phyloP scores from a whole-genome alignment of 2,113 vertebrate species.

The Solea senegalensis region DNA sequence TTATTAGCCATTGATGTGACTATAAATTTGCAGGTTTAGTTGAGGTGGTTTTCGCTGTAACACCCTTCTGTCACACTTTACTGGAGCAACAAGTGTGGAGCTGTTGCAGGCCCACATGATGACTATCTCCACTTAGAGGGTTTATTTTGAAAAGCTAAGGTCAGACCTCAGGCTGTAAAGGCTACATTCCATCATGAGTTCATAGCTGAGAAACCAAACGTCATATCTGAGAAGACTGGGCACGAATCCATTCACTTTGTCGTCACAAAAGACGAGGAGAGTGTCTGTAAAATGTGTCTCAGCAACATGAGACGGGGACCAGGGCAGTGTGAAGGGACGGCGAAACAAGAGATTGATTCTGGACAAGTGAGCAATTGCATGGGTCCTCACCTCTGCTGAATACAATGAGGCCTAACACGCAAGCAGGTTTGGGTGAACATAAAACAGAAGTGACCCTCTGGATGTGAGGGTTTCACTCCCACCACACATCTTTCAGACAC shows the following conservation, averaged over 20 bases:
- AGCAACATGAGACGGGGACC: slow-evolving; percentile 21
- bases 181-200: slow-evolving; percentile 54
- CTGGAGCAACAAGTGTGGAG: slow-evolving; percentile 47
- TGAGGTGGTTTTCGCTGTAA: neutral
- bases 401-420: slow-evolving; percentile 42
- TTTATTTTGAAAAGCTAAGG: slow-evolving; percentile 69
- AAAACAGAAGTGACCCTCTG: slow-evolving; percentile 68
- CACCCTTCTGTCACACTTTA: slow-evolving; percentile 25
- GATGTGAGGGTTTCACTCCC: slow-evolving; percentile 59
- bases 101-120: slow-evolving; percentile 53
- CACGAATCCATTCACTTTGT: slow-evolving; percentile 14
- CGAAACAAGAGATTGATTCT: slow-evolving; percentile 39
- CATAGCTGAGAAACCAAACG: slow-evolving; percentile 23
- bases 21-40: slow-evolving; percentile 41
- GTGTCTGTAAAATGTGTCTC: slow-evolving; percentile 27
- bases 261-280: slow-evolving; percentile 17
- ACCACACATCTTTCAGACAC: slow-evolving; percentile 58
- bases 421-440: slow-evolving; percentile 56
- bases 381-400: slow-evolving; percentile 45
- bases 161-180: slow-evolving; percentile 45
- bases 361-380: slow-evolving; percentile 41
- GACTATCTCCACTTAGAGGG: slow-evolving; percentile 44
- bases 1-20: slow-evolving; percentile 35
- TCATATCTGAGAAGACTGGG: slow-evolving; percentile 13
- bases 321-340: slow-evolving; percentile 16